These are phyloP conservation scores for Melanerpes formicivorus DNA, from an alignment of 2,113 vertebrate genomes.

Conservation along the genomic window DNA sequence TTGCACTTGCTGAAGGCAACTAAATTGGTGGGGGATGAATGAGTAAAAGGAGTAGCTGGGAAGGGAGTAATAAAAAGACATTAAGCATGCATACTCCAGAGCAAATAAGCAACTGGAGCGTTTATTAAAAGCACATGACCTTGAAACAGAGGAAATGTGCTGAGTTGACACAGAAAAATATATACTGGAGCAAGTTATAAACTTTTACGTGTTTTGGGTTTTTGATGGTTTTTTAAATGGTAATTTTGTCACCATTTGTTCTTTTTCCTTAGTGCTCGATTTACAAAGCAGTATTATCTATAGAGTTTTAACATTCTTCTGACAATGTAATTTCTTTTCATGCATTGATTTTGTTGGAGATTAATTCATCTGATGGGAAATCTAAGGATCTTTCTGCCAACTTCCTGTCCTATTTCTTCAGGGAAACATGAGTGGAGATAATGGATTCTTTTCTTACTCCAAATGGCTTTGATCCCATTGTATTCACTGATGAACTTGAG, in stretches of 20 bases:
- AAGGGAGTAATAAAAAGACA: neutral
- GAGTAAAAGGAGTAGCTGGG: neutral
- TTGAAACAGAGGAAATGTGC: neutral
- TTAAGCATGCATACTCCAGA: neutral
- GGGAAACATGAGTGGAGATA: neutral
- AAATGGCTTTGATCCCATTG: neutral
- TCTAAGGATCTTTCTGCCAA: neutral
- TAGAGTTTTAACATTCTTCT: neutral
- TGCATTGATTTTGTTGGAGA: neutral
- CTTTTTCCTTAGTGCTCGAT: neutral
- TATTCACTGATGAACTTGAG: neutral
- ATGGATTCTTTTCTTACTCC: neutral
- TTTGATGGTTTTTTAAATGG: neutral
- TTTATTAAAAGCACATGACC: neutral
- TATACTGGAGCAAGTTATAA: neutral
- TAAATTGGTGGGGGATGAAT: neutral
- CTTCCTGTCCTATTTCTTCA: neutral
- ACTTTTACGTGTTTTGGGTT: neutral
- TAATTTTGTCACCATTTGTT: neutral
- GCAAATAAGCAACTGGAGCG: neutral
- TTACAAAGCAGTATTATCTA: neutral
- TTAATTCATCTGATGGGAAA: neutral
- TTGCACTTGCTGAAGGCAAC: neutral
- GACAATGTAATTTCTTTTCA: neutral
- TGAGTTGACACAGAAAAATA: neutral